Conservation (phyloP, 2,888 invertebrate genomes). For the Ceratothoa steindachneri region DNA sequence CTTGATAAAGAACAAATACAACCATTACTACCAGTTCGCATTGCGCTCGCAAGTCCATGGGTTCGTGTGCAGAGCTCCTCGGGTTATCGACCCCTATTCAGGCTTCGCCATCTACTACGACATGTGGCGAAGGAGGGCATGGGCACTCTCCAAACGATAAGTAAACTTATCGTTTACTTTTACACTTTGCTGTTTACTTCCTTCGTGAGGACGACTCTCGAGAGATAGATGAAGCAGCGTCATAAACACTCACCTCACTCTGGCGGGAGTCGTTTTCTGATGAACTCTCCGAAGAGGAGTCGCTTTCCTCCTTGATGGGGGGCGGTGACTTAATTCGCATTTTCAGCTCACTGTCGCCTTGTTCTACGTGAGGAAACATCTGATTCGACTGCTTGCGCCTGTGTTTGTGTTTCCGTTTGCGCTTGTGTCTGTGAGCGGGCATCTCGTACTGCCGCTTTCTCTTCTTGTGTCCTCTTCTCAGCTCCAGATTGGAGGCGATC, state of each 20-base stretch:
- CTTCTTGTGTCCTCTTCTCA: not conserved
- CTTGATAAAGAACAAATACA: too few species aligned
- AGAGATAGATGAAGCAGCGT: too few species aligned
- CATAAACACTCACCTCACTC: conserved; percentile 15
- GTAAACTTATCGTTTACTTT: too few species aligned
- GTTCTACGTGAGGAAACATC: conserved; percentile 28
- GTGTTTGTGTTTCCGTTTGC: conserved; percentile 18
- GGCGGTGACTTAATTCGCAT: conserved; percentile 40
- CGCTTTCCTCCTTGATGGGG: conserved; percentile 15
- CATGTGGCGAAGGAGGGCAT: too few species aligned
- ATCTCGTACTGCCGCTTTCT: not conserved
- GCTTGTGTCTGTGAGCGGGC: not conserved
- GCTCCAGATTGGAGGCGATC: not conserved
- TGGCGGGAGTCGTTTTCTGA: conserved; percentile 24
- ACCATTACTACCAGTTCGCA: too few species aligned
- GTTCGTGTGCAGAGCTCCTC: too few species aligned
- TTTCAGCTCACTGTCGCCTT: conserved; percentile 31
- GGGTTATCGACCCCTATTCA: too few species aligned
- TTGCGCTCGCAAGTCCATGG: too few species aligned
- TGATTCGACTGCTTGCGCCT: conserved; percentile 19
- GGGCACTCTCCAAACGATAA: too few species aligned
- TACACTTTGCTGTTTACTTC: too few species aligned
- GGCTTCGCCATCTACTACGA: too few species aligned
- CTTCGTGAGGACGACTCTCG: too few species aligned
- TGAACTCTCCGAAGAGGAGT: conserved; percentile 25